Base-by-base conservation (phyloP, 2,797 vertebrate species). In the Heteromormyrus szaboi region DNA sequence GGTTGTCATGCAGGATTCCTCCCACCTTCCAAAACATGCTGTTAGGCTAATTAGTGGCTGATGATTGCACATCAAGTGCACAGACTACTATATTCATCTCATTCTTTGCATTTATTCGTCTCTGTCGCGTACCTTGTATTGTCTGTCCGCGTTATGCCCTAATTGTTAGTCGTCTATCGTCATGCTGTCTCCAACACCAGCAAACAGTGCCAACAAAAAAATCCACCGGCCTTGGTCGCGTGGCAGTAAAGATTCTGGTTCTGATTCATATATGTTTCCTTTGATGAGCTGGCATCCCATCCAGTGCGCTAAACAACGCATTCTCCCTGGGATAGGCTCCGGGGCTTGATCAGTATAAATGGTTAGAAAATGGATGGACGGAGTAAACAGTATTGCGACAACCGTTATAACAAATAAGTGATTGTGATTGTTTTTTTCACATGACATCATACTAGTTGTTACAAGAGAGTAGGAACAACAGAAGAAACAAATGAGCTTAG, bases 361-460 rank as follows among this genome's bases (percentile, higher is more conserved):
- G 25, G 62, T 68, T 33, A 33, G 62, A 68, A 68, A 25, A 33
- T 33, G 62, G 62, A 29, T 12, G 8, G 25, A 68, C 9, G 25
- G 25, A 65, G 2, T 29, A 65, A 65, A 65, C 22, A 68, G 62
- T 2, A 25, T 33, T 29, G 25, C 25, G 9, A 14, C 62, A 25
- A 11, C 62, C 3, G 62, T 68, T 68, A 68, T 33, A 68, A 33
- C 62, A 33, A 68, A 33, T 3, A 2, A 68, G 25, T 68, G 62
- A 22, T 22, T 59, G 56, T 59, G n/a, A 37, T 14, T 79, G 33
- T 14, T 48, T 22, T 17, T 81, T 83, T 48, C 79, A 83, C 17
- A 46, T 83, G 79, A 83, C 79, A 83, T 83, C 79, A 83, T 83
- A 46, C 33, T 50, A 83, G 46, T 83, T 44, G n/a, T 50, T 83